phyloP scores from a whole-genome alignment of 2,113 vertebrate genomes.

The Spheniscus mendiculus region DNA sequence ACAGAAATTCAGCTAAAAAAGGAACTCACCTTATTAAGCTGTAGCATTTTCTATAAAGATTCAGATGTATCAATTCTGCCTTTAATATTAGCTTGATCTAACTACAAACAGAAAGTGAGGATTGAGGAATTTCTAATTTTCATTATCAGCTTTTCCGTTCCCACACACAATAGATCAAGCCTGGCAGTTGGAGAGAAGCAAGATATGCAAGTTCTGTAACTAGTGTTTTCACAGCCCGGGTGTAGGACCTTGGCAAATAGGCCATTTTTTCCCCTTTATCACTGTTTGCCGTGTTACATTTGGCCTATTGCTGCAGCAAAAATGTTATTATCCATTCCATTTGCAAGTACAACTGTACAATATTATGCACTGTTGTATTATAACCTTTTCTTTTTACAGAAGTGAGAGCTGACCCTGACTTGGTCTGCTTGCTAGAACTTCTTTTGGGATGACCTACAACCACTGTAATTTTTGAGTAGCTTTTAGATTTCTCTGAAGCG shows the following conservation, averaged over 20 bases:
- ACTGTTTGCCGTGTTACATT: background rate
- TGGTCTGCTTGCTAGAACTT: background rate
- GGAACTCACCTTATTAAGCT: background rate
- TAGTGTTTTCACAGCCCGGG: background rate
- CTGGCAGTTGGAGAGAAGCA: background rate
- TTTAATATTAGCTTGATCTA: background rate
- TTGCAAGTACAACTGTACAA: background rate
- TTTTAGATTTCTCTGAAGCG: background rate
- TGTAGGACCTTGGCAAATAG: background rate
- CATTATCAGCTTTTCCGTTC: background rate
- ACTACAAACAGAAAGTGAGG: background rate
- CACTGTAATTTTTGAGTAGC: background rate
- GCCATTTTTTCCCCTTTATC: background rate
- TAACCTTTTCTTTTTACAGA: background rate
- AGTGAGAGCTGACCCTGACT: background rate
- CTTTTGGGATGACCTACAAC: background rate
- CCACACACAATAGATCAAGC: background rate
- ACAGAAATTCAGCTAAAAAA: background rate
- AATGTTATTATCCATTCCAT: background rate
- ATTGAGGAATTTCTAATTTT: background rate
- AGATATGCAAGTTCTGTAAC: background rate
- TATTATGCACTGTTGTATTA: background rate
- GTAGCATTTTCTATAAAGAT: background rate
- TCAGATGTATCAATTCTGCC: background rate
- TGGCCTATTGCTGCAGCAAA: background rate